Percentiles rank a stretch among this genome's conserved stretches.
Conservation (phyloP, 2,113 vertebrate genomes). For the Montifringilla adamsi region DNA sequence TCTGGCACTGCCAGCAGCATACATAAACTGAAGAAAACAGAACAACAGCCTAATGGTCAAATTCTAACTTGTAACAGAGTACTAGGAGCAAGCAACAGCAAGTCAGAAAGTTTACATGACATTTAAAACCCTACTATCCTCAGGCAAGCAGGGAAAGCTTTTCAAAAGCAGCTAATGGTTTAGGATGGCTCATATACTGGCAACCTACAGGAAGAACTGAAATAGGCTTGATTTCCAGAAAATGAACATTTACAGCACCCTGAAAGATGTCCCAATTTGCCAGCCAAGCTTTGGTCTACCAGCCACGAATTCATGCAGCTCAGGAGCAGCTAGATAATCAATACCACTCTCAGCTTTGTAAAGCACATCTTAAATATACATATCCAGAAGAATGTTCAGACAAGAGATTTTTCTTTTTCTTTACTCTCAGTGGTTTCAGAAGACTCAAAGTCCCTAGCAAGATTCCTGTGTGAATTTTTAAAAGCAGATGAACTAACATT, state of each 20-base stretch:
- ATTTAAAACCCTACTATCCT: not conserved
- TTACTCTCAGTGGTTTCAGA: not conserved
- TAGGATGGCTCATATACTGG: not conserved
- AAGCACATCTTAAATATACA: accelerated
- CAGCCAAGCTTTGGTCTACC: not conserved
- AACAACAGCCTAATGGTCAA: not conserved
- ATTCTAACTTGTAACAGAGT: not conserved
- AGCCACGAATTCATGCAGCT: not conserved
- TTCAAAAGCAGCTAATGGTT: not conserved
- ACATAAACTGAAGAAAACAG: not conserved
- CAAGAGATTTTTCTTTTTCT: not conserved
- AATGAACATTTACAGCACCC: not conserved
- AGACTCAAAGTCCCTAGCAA: not conserved
- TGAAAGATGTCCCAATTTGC: not conserved
- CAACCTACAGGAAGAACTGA: not conserved
- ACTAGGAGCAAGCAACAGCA: not conserved
- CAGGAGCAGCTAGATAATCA: not conserved
- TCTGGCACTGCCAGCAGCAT: not conserved
- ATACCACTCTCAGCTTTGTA: not conserved
- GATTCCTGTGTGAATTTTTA: not conserved
- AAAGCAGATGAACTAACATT: not conserved
- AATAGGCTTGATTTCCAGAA: not conserved
- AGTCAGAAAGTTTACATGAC: not conserved
- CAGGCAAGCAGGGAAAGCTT: not conserved
- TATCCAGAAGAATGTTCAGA: not conserved